Base-by-base conservation (phyloP, 2,113 vertebrate genomes). In the Spermophilus dauricus region DNA sequence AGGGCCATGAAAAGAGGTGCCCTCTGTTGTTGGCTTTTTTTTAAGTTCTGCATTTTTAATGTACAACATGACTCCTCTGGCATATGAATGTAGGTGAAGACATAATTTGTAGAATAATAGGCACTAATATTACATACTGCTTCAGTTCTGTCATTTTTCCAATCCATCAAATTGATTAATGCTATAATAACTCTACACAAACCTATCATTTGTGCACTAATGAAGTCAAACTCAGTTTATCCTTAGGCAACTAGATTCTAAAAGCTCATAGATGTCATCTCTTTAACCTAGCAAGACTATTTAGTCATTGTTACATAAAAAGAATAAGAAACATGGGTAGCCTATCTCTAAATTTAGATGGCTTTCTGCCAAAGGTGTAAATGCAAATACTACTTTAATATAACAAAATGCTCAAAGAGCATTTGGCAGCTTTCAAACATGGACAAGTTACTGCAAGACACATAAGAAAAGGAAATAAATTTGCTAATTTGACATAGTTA, bases 131-230 rank as follows among this genome's bases (percentile, higher is more conserved):
- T 98, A 99, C 98, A 99, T 17, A 88, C 98, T 97, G 97, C 98
- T 98, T 99, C 98, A 98, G 96, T 98, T 98, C 98, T 99, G 99
- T 99, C 99, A 98, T 99, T 99, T 99, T 99, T 99, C 98, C 98
- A 99, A 99, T 99, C 98, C 98, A 99, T 99, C 99, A 99, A 99
- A 96, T 98, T 99, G 99, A 99, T 99, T 99, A 99, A 99, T 99
- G 98, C 96, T 97, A 98, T 98, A 99, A 99, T 99, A 99, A 99
- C 98, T 98, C 98, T 98, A 98, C 96, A 99, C 97, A 99, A 99
- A 99, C 98, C 98, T 99, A 99, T 99, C 98, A 98, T 98, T 98
- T 99, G 98, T 98, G 97, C 98, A 98, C 98, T 99, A 99, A 99
- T 99, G 98, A 99, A 99, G 98, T 99, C 99, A 99, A 99, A 98